Evolutionary conservation across 2,888 invertebrate species (phyloP).

Genomic region (Diaperis boleti): DNA sequence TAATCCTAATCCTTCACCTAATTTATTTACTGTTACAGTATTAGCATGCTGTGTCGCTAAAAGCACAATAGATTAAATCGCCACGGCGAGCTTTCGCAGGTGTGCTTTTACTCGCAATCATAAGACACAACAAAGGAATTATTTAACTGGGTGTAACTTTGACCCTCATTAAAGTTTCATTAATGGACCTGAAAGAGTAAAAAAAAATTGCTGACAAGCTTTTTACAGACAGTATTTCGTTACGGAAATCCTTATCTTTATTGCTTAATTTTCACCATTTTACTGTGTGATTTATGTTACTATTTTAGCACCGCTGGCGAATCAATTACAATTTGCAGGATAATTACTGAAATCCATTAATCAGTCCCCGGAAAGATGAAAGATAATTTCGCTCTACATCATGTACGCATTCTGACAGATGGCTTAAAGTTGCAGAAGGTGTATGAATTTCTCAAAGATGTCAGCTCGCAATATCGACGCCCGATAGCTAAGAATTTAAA

Average conservation of each 20-base stretch:
- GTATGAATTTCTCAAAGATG: conserved; percentile 26
- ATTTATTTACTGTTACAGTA: too few species aligned
- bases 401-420: conserved; percentile 39
- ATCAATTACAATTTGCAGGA: conserved; percentile 9
- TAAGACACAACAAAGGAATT: not conserved
- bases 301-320: not conserved
- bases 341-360: conserved; percentile 9
- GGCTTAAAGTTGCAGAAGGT: conserved; percentile 27
- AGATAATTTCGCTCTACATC: too few species aligned
- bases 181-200: not conserved
- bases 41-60: too few species aligned
- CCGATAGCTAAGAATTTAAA: conserved; percentile 36
- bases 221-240: not conserved
- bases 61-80: too few species aligned
- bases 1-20: too few species aligned
- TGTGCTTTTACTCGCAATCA: not conserved
- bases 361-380: too few species aligned
- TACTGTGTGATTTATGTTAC: not conserved
- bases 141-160: not conserved
- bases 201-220: not conserved
- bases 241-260: not conserved
- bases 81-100: not conserved
- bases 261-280: conserved; percentile 12
- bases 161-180: not conserved
- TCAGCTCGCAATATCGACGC: conserved; percentile 35